Percentiles rank a stretch among this genome's conserved stretches.
These are phyloP conservation scores for Larimichthys polyactis DNA, from an alignment of 2,113 vertebrate species.

Conservation along the genomic window DNA sequence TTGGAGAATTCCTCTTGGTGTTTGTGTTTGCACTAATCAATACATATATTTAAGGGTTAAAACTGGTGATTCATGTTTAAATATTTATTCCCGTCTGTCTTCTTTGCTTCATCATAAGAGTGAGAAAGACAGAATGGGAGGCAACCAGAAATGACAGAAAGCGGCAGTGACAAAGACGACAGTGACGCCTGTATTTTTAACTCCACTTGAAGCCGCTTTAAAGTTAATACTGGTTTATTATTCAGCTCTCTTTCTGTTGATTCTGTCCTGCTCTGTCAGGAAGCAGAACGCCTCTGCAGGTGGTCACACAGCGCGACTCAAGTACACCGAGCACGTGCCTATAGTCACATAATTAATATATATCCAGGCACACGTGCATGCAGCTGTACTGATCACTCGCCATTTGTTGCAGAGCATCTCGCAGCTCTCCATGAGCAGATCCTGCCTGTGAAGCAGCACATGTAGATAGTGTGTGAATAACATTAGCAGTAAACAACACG, in stretches of 20 bases:
- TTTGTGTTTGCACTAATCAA: not conserved
- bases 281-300: slow-evolving; percentile 38
- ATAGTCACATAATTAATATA: not conserved
- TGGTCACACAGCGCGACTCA: slow-evolving; percentile 11
- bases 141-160: not conserved
- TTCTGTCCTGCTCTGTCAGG: slow-evolving; percentile 20
- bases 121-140: not conserved
- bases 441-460: slow-evolving; percentile 12
- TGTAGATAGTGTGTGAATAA: slow-evolving; percentile 45
- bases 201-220: not conserved
- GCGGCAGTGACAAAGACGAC: not conserved
- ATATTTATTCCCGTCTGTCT: not conserved
- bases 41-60: not conserved
- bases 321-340: not conserved
- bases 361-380: not conserved
- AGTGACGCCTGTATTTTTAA: not conserved
- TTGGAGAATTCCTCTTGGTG: not conserved
- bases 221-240: not conserved
- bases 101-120: not conserved
- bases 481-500: slow-evolving; percentile 60
- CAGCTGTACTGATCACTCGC: not conserved
- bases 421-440: not conserved
- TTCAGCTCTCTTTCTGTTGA: not conserved
- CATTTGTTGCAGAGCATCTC: not conserved
- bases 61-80: not conserved